These are phyloP conservation scores for Coboldia fuscipes DNA, from an alignment of 1,140 invertebrate genomes.

Conservation along the genomic window DNA sequence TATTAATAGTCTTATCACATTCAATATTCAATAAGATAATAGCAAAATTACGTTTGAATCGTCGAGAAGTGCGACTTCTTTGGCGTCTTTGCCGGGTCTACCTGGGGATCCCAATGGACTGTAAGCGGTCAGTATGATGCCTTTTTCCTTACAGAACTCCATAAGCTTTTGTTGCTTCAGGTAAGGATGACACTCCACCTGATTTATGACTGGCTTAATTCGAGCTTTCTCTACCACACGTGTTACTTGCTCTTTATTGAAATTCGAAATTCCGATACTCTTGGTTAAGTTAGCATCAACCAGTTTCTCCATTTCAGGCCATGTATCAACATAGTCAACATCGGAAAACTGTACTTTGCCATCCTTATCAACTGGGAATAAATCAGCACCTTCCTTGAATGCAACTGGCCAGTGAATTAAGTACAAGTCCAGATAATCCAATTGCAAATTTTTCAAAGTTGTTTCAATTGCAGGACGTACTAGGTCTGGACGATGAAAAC, in stretches of 20 bases:
- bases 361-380: slow-evolving; percentile 19
- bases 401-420: slow-evolving; percentile 66
- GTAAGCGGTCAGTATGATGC: slow-evolving; percentile 49
- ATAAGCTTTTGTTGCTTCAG: slow-evolving; percentile 47
- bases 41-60: no score
- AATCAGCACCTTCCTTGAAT: background rate
- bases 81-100: no score
- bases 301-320: slow-evolving; percentile 48
- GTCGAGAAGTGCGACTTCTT: no score
- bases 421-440: slow-evolving; percentile 60
- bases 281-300: slow-evolving; percentile 36
- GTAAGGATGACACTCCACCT: slow-evolving; percentile 61
- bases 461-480: background rate
- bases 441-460: slow-evolving; percentile 34
- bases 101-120: no score
- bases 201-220: slow-evolving; percentile 24
- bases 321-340: slow-evolving; percentile 49
- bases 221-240: slow-evolving; percentile 33
- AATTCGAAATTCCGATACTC: slow-evolving; percentile 60
- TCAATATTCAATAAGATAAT: no score
- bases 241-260: slow-evolving; percentile 46
- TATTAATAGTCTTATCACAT: no score
- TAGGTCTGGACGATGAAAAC: slow-evolving; percentile 26
- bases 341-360: slow-evolving; percentile 41
- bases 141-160: slow-evolving; percentile 37